Conservation (phyloP, 2,113 vertebrate genomes). For the Pteropus alecto region DNA sequence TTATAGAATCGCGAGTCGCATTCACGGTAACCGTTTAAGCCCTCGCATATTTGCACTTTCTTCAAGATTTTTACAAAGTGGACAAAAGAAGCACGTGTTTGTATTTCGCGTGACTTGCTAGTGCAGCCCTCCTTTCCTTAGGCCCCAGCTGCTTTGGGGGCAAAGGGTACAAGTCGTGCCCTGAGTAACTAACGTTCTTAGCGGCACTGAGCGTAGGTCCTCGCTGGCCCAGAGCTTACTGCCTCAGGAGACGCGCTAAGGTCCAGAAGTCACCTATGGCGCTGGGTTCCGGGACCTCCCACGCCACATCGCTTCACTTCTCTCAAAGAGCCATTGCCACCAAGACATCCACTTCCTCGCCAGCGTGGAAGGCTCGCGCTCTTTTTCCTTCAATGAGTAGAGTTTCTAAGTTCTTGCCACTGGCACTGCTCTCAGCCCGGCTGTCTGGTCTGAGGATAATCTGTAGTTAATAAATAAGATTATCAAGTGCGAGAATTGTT, state of each 20-base stretch:
- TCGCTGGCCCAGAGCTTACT: not conserved
- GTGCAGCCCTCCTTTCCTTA: rapidly evolving
- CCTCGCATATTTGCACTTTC: not conserved
- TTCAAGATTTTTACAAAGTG: not conserved
- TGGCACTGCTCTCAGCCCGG: not conserved
- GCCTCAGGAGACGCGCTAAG: not conserved
- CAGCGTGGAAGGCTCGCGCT: rapidly evolving
- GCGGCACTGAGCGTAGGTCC: not conserved
- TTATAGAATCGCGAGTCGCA: not conserved
- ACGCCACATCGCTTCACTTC: rapidly evolving
- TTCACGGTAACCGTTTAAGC: not conserved
- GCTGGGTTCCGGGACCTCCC: rapidly evolving
- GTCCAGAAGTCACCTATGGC: not conserved
- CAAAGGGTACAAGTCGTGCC: rapidly evolving
- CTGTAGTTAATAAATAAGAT: slow-evolving; percentile 17
- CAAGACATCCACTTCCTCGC: no score
- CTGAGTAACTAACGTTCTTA: not conserved
- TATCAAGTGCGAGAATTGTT: not conserved
- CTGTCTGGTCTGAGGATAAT: not conserved
- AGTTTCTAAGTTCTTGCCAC: not conserved
- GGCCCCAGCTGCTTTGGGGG: not conserved
- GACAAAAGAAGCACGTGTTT: not conserved
- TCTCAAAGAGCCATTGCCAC: rapidly evolving
- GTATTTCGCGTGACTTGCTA: not conserved
- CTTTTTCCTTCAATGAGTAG: not conserved